Percentiles rank a stretch among this genome's conserved stretches.
Conservation (phyloP, 2,888 invertebrate genomes). For the Chloromyia formosa region DNA sequence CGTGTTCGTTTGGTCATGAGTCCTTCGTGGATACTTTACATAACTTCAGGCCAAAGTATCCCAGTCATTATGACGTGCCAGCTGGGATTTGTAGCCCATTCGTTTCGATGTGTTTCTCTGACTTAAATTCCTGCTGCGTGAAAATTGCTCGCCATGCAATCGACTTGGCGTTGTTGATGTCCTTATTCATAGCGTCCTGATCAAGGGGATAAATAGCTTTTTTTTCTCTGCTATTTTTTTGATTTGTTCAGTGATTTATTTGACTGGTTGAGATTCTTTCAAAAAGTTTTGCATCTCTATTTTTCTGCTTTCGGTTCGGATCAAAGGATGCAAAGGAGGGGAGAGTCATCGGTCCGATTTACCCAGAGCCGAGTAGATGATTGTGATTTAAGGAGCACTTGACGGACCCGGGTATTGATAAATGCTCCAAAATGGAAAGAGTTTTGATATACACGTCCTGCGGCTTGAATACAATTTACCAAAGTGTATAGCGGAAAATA, state of each 20-base stretch:
- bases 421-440: conserved; percentile 28
- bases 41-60: conserved; percentile 12
- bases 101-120: neutral
- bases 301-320: neutral
- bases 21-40: conserved; percentile 31
- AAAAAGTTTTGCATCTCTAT: conserved; percentile 36
- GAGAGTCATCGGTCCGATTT: neutral
- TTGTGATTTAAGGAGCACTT: conserved; percentile 37
- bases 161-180: conserved; percentile 21
- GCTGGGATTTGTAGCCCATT: conserved; percentile 33
- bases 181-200: conserved; percentile 20
- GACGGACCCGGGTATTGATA: conserved; percentile 37
- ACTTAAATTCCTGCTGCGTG: too few relatives aligned
- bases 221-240: conserved; percentile 7
- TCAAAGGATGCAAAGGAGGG: neutral
- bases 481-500: neutral
- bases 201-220: conserved; percentile 28
- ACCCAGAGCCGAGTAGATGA: neutral
- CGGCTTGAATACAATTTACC: conserved; percentile 4
- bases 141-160: neutral
- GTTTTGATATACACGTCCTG: neutral
- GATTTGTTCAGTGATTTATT: conserved; percentile 42
- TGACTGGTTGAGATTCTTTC: conserved; percentile 33
- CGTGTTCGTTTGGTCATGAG: neutral
- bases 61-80: conserved; percentile 36